Conservation (phyloP, 2,888 invertebrate species). For the Ophion obscuratus region DNA sequence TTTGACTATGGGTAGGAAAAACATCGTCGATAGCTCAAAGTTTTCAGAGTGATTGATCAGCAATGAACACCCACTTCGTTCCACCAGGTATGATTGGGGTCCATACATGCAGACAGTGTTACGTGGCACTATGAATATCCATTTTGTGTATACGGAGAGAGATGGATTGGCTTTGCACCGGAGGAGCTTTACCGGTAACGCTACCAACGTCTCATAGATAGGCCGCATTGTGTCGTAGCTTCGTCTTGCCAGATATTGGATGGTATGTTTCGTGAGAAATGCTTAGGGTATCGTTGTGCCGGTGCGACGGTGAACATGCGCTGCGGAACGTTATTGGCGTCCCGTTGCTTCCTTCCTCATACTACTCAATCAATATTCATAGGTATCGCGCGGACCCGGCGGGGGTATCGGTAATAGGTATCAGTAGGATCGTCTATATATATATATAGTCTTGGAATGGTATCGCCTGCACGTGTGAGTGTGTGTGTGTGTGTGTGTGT, state of each 20-base stretch:
- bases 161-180: conserved; percentile 17
- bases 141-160: conserved; percentile 20
- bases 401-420: conserved; percentile 62
- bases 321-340: conserved; percentile 23
- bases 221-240: conserved; percentile 17
- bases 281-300: conserved; percentile 43
- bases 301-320: conserved; percentile 29
- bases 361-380: conserved; percentile 67
- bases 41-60: conserved; percentile 12
- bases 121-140: conserved; percentile 21
- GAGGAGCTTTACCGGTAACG: conserved; percentile 13
- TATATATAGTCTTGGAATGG: conserved; percentile 5
- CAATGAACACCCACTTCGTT: not conserved
- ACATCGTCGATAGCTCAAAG: not conserved
- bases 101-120: not conserved
- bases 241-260: conserved; percentile 25
- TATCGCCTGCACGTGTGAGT: not conserved
- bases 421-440: conserved; percentile 56
- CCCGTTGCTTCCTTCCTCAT: conserved; percentile 59
- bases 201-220: conserved; percentile 7
- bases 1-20: not conserved
- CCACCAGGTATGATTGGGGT: conserved; percentile 2
- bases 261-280: conserved; percentile 34
- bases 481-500: conserved; percentile 8
- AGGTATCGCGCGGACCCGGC: conserved; percentile 59